Conservation (phyloP, 92 coral and sea anemone species). For the Paragorgia papillata region DNA sequence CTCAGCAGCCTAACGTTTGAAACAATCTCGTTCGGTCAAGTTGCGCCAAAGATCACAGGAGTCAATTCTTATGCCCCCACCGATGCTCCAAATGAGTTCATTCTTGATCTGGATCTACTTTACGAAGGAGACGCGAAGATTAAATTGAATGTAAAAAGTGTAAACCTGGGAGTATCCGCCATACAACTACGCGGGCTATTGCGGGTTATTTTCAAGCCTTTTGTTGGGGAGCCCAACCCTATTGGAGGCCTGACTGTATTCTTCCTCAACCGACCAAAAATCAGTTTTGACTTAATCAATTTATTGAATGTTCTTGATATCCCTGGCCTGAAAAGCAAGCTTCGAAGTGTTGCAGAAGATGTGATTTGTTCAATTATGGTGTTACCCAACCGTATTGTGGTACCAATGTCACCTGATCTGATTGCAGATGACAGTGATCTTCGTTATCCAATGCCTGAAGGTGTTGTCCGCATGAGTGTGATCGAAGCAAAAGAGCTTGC, state of each 20-base stretch:
- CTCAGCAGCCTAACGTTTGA: constrained; percentile 81
- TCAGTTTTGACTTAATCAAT: constrained; percentile 89
- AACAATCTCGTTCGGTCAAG: constrained; percentile 86
- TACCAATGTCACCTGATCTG: constrained; percentile 87
- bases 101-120: constrained; percentile 80
- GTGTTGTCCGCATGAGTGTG: constrained; percentile 80
- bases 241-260: constrained; percentile 91
- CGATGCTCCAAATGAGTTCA: constrained; percentile 65
- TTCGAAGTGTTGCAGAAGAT: constrained; percentile 84
- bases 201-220: constrained; percentile 87
- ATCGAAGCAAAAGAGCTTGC: constrained; percentile 80
- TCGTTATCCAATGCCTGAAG: constrained; percentile 96
- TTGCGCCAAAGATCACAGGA: constrained; percentile 77
- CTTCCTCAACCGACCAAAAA: constrained; percentile 88
- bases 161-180: constrained; percentile 76
- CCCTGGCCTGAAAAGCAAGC: constrained; percentile 93
- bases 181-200: constrained; percentile 82
- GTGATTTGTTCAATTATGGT: constrained; percentile 89
- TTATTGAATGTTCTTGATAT: constrained; percentile 88
- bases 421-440: constrained; percentile 83
- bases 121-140: constrained; percentile 91
- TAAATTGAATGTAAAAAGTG: constrained; percentile 74
- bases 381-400: constrained; percentile 86
- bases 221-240: constrained; percentile 89
- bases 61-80: constrained; percentile 67